These are phyloP conservation scores for Dreissena polymorpha DNA, from an alignment of 1,140 invertebrate genomes.

Conservation along the genomic window DNA sequence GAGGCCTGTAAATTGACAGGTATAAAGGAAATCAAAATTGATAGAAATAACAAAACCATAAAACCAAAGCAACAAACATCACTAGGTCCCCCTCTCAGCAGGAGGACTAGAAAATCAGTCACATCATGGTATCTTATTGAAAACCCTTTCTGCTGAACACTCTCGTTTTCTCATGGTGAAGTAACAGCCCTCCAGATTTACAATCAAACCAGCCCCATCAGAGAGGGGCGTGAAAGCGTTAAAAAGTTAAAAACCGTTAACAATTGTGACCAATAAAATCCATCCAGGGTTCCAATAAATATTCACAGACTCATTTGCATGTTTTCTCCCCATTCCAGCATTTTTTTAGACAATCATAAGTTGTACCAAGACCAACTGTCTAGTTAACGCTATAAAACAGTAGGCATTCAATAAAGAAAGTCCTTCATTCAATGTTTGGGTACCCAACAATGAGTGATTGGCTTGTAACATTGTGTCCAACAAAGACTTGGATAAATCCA, in stretches of 20 bases:
- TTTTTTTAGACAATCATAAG: too few species aligned
- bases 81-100: neutral
- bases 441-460: neutral
- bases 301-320: neutral
- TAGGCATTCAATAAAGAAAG: constrained; percentile 6
- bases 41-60: constrained; percentile 46
- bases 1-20: constrained; percentile 40
- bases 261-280: constrained; percentile 4
- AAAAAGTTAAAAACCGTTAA: neutral
- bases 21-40: constrained; percentile 32
- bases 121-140: too few species aligned
- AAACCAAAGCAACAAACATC: constrained; percentile 47
- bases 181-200: too few species aligned
- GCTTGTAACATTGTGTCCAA: neutral
- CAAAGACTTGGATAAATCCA: neutral
- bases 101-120: too few species aligned
- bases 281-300: constrained; percentile 9
- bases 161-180: too few species aligned
- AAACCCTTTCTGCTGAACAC: too few species aligned
- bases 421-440: neutral
- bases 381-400: constrained; percentile 47
- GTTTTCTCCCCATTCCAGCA: too few species aligned
- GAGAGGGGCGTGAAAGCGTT: neutral
- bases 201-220: too few species aligned
- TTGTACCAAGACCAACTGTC: neutral